Evolutionary conservation across 1,140 invertebrate species (phyloP).

Genomic region (Macrobrachium rosenbergii): DNA sequence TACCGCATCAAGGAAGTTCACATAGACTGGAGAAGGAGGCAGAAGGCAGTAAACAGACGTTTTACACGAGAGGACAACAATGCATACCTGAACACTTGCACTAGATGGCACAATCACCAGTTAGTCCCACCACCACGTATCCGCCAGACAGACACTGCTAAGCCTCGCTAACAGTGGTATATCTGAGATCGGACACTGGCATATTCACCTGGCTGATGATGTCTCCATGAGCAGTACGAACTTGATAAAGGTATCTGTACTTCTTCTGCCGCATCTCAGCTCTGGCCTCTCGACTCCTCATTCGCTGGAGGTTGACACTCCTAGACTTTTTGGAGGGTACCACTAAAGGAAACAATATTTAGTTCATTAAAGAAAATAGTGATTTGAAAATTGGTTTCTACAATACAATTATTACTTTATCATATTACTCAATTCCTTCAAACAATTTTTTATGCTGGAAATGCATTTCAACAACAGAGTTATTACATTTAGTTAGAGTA

Average conservation of each 20-base stretch:
- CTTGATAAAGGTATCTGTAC: conserved; percentile 90
- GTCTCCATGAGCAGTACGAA: conserved; percentile 88
- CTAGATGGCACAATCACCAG: conserved; percentile 30
- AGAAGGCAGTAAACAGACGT: conserved; percentile 43
- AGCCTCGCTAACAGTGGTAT: conserved; percentile 61
- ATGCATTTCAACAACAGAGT: background rate
- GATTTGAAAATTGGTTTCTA: no score
- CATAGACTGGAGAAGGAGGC: conserved; percentile 47
- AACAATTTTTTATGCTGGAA: background rate
- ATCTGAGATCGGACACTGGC: conserved; percentile 65
- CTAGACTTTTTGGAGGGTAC: conserved; percentile 70
- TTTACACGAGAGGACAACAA: conserved; percentile 33
- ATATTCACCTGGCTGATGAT: conserved; percentile 84
- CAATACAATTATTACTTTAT: background rate
- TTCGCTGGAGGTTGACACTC: conserved; percentile 71
- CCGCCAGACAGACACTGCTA: conserved; percentile 54
- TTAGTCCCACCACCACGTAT: conserved; percentile 52
- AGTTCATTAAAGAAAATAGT: background rate
- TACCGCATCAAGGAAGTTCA: conserved; percentile 44
- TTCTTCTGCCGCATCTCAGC: conserved; percentile 85
- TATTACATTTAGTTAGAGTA: no score
- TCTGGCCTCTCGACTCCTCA: conserved; percentile 78
- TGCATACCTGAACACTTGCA: conserved; percentile 41
- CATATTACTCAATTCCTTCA: no score
- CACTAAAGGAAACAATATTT: conserved; percentile 66